Evolutionary conservation across 2,797 vertebrate species (phyloP).

Genomic region (Sparus aurata): DNA sequence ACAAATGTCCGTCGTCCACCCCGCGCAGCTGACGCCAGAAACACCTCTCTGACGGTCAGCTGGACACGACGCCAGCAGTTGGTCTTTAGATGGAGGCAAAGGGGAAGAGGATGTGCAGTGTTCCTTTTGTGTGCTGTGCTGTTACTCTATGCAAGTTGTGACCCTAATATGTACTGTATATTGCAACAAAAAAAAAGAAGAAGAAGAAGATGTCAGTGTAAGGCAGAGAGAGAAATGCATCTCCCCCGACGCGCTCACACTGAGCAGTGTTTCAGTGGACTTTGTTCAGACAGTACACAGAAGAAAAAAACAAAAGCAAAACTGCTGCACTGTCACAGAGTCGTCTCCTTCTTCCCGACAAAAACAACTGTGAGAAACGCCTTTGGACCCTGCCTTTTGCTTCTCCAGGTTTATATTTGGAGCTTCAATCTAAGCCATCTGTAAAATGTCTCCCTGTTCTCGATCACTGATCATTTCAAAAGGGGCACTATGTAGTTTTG

Average conservation of each 20-base stretch:
- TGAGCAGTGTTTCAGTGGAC: conserved; percentile 38
- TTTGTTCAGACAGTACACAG: conserved; percentile 49
- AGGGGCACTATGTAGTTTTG: no score
- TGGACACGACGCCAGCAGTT: conserved; percentile 1
- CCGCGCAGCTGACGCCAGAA: conserved; percentile 18
- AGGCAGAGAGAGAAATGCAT: conserved; percentile 37
- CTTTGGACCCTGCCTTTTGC: conserved; percentile 52
- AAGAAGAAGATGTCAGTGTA: conserved; percentile 36
- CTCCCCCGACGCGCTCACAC: conserved; percentile 24
- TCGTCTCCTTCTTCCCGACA: conserved; percentile 56
- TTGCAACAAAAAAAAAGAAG: conserved; percentile 30
- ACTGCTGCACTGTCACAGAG: conserved; percentile 62
- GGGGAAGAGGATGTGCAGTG: conserved; percentile 42
- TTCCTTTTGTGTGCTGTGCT: conserved; percentile 69
- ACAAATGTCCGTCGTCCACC: conserved; percentile 33
- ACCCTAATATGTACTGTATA: conserved; percentile 65
- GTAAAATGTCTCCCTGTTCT: conserved; percentile 10
- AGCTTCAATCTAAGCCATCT: conserved; percentile 54
- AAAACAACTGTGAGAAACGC: conserved; percentile 62
- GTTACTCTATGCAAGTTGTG: conserved; percentile 83
- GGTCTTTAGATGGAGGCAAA: conserved; percentile 16
- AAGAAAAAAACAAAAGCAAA: conserved; percentile 22
- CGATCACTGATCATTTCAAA: no score
- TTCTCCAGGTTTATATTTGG: conserved; percentile 33
- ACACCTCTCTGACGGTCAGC: conserved; percentile 19